Evolutionary conservation across 35 echinoderm and acorn worm genomes (phyloP), one percentile per base, ranked within the genome.

Genomic region (Eucidaris tribuloides): DNA sequence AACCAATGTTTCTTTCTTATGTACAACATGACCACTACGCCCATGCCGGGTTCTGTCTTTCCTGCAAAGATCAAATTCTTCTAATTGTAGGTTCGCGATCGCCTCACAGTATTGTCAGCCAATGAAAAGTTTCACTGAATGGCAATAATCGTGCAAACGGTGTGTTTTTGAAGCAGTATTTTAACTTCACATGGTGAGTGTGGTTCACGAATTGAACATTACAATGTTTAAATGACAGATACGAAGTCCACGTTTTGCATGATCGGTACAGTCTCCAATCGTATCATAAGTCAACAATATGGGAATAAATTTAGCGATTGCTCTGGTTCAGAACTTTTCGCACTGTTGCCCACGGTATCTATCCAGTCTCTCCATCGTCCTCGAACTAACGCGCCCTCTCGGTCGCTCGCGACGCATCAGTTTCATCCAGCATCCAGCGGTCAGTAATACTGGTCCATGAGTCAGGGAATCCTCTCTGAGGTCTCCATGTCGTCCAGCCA

Each of bases 211-310:
- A 18, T 72, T 72, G n/a, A n/a, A n/a, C n/a, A n/a, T n/a, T n/a
- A n/a, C n/a, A 41, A 72, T 19, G 19, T 72, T 72, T n/a, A 72
- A 72, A 72, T 72, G 65, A 39, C 65, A 72, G 3, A 72, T 34
- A 18, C 65, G 34, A 11, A 72, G 33, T 15, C 65, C 65, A 6
- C 34, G n/a, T 72, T 72, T 72, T 72, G 34, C n/a, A n/a, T n/a
- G n/a, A n/a, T n/a, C n/a, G n/a, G n/a, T n/a, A n/a, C n/a, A n/a
- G n/a, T n/a, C n/a, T n/a, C n/a, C n/a, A n/a, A n/a, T n/a, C n/a
- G n/a, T n/a, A n/a, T n/a, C n/a, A n/a, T n/a, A n/a, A n/a, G n/a
- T n/a, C n/a, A n/a, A n/a, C n/a, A n/a, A n/a, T n/a, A n/a, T n/a
- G n/a, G n/a, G n/a, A n/a, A n/a, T n/a, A n/a, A n/a, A n/a, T n/a